These are phyloP conservation scores for Actinia equina DNA, from an alignment of 64 coral and sea anemone species.

Conservation along the genomic window DNA sequence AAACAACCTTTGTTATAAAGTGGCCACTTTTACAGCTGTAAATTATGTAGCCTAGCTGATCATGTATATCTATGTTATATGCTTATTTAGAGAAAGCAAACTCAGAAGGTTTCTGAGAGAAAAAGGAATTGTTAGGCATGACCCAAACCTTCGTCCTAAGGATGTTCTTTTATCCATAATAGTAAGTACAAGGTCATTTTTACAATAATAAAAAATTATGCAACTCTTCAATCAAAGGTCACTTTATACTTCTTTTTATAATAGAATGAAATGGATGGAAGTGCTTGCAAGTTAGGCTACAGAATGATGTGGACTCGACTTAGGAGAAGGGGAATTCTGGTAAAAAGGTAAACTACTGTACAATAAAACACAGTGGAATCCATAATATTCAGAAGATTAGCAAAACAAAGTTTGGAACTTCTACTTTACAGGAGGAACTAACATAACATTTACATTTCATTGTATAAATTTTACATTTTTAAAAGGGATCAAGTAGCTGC, in stretches of 20 bases:
- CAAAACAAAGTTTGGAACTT: conserved; percentile 12
- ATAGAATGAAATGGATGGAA: conserved; percentile 40
- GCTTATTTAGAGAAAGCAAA: conserved; percentile 15
- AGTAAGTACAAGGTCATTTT: background rate
- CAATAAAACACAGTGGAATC: conserved; percentile 8
- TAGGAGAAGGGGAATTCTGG: conserved; percentile 39
- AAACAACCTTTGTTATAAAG: background rate
- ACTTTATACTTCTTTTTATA: conserved; percentile 5
- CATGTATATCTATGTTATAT: background rate
- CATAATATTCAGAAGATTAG: conserved; percentile 12
- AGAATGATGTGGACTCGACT: conserved; percentile 50
- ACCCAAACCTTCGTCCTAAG: conserved; percentile 16
- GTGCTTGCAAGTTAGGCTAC: conserved; percentile 33
- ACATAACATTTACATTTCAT: conserved; percentile 1
- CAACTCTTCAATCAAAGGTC: conserved; percentile 16
- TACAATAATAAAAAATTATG: background rate
- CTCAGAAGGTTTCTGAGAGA: conserved; percentile 9
- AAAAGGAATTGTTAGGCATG: conserved; percentile 5
- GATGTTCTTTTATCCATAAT: conserved; percentile 18
- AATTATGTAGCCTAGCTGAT: background rate
- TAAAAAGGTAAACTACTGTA: conserved; percentile 44
- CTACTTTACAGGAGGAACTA: background rate
- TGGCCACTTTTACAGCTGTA: no score
- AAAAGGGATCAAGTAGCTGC: conserved; percentile 54
- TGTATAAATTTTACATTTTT: conserved; percentile 24